Evolutionary conservation across 2,113 vertebrate genomes (phyloP), one percentile per base, ranked within the genome.

Genomic region (Psilopogon haemacephalus): DNA sequence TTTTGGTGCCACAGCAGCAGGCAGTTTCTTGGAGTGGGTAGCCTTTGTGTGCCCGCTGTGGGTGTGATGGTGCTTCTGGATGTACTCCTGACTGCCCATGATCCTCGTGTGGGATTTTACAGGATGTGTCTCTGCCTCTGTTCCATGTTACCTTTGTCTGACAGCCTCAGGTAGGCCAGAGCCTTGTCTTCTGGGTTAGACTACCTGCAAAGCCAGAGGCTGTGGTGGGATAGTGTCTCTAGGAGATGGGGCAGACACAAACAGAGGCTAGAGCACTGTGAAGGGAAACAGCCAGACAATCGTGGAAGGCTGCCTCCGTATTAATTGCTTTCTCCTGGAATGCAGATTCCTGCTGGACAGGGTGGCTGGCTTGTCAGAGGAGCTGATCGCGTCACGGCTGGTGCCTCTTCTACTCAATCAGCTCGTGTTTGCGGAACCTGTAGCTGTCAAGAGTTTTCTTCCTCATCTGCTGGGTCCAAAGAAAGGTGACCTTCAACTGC

Each of bases 371-470:
- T 97, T 99, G 86, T 98, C 99, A 40, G 98, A 99, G 94, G 98
- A 99, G 68, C 95, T 99, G 75, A 98, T 99, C 56, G 99, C 98
- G 2, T 95, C 98, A 12, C 98, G 99, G n/a, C 93, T 99, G 84
- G 98, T 98, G 85, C 98, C 99, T 87, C 98, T 99, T 85, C 97
- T 99, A 30, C 98, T 99, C 79, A 99, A 99, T 95, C 98, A 98
- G 86, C 95, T 99, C 1, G 99, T 99, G 85, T 99, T 99, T 96
- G 99, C 99, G 69, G 99, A 99, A 90, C 98, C 99, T 26, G 98
- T 98, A 68, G 99, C 99, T 88, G 98, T 99, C n/a, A 99, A 98
- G 97, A 99, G 98, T 97, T 99, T 99, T 93, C 98, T 99, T 97
- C 99, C 99, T 91, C 98, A 99, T 97, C 98, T 99, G 71, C 97